Percentiles rank a stretch among this genome's conserved stretches.
Evolutionary conservation across 2,888 invertebrate species (phyloP).

Genomic region (Prosopocoilus inquinatus): DNA sequence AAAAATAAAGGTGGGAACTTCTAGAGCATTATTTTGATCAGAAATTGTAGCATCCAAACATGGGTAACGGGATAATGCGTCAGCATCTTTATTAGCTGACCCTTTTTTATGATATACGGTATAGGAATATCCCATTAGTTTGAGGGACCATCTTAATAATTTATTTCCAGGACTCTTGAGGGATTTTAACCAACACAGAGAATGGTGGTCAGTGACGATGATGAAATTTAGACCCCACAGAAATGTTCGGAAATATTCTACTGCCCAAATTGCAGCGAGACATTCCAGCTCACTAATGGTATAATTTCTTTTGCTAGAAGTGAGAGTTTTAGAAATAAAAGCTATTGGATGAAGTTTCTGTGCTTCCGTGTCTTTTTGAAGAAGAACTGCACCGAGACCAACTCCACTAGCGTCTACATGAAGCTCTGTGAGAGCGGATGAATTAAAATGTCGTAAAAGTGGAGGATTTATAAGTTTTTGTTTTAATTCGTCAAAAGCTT

Average conservation of each 20-base stretch:
- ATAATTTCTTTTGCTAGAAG: conserved; percentile 36
- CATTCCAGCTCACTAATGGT: conserved; percentile 44
- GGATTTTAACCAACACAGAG: conserved; percentile 17
- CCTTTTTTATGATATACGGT: conserved; percentile 20
- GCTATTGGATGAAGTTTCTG: conserved; percentile 9
- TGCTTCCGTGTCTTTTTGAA: conserved; percentile 23
- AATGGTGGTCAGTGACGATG: conserved; percentile 13
- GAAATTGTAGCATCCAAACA: neutral
- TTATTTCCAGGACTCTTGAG: conserved; percentile 13
- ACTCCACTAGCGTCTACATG: conserved; percentile 39
- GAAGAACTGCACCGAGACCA: conserved; percentile 39
- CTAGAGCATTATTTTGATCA: neutral
- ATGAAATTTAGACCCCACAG: conserved; percentile 3
- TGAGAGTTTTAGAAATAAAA: conserved; percentile 13
- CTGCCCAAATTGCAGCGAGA: conserved; percentile 34
- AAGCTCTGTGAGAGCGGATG: conserved; percentile 26
- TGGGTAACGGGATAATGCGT: conserved; percentile 9
- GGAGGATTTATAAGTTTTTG: conserved; percentile 27
- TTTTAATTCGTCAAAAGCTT: conserved; percentile 26
- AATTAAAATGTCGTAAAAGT: conserved; percentile 31
- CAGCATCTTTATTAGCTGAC: conserved; percentile 12
- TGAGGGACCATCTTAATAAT: conserved; percentile 21
- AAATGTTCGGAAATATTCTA: conserved; percentile 13
- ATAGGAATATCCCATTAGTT: conserved; percentile 23
- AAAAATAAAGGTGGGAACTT: neutral